Conservation (phyloP, 2,888 invertebrate genomes). For the Latheticus oryzae region DNA sequence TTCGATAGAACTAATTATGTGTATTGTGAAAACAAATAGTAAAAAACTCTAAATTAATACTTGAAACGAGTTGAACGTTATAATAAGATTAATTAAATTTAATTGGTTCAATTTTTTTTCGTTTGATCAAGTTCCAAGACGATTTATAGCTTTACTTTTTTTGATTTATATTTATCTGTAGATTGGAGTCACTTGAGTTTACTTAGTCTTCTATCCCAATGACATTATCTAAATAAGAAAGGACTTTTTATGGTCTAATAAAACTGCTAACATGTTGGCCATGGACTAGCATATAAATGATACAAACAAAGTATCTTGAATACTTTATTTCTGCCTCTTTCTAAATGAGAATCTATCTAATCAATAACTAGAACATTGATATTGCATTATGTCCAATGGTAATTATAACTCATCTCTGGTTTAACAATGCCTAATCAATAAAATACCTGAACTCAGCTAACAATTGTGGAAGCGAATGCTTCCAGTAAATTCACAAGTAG, state of each 20-base stretch:
- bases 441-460: not conserved
- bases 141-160: too few species aligned
- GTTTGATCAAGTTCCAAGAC: too few species aligned
- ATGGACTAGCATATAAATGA: conserved; percentile 17
- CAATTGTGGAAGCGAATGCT: conserved; percentile 2
- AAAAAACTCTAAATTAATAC: too few species aligned
- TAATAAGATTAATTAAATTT: too few species aligned
- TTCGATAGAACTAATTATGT: too few species aligned
- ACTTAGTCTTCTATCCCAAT: conserved; percentile 9
- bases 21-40: too few species aligned
- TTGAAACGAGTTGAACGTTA: too few species aligned
- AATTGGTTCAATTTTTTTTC: too few species aligned
- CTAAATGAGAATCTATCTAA: not conserved
- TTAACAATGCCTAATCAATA: conserved; percentile 1
- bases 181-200: too few species aligned
- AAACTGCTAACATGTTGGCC: conserved; percentile 20
- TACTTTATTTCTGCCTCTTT: conserved; percentile 2
- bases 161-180: too few species aligned
- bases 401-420: not conserved
- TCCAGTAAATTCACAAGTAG: conserved; percentile 8
- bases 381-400: not conserved
- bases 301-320: conserved; percentile 3
- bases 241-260: conserved; percentile 26
- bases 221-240: conserved; percentile 15
- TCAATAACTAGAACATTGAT: not conserved